These are phyloP conservation scores for Mormyrus lacerda DNA, from an alignment of 2,113 vertebrate species.

Conservation along the genomic window DNA sequence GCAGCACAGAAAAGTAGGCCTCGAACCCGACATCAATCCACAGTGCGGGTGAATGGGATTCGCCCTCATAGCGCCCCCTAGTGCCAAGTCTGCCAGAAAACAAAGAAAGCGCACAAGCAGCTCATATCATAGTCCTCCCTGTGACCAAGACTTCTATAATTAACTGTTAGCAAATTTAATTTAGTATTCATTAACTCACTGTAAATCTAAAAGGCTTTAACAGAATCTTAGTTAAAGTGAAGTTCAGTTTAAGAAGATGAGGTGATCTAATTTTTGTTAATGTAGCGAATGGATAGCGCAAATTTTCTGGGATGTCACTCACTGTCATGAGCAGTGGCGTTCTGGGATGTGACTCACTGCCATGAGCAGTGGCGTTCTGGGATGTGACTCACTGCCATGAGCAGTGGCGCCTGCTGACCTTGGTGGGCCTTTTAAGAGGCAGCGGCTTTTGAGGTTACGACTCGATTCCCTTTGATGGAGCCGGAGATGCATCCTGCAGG, in stretches of 20 bases:
- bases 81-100: neutral
- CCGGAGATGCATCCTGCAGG: slow-evolving; percentile 50
- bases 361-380: no score
- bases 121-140: neutral
- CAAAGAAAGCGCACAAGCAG: neutral
- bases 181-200: neutral
- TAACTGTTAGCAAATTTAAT: neutral
- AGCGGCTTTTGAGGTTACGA: neutral
- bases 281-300: neutral
- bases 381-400: neutral
- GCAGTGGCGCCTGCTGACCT: neutral
- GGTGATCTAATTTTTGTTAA: neutral
- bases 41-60: neutral
- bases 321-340: no score
- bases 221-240: neutral
- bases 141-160: neutral
- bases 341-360: neutral
- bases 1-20: slow-evolving; percentile 86
- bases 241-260: neutral
- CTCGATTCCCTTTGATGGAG: neutral
- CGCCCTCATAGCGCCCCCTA: neutral
- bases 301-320: neutral
- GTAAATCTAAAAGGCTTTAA: neutral
- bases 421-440: neutral
- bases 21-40: neutral